Evolutionary conservation across 1,140 invertebrate genomes (phyloP), one percentile per base, ranked within the genome.

Genomic region (Mamestra configurata): DNA sequence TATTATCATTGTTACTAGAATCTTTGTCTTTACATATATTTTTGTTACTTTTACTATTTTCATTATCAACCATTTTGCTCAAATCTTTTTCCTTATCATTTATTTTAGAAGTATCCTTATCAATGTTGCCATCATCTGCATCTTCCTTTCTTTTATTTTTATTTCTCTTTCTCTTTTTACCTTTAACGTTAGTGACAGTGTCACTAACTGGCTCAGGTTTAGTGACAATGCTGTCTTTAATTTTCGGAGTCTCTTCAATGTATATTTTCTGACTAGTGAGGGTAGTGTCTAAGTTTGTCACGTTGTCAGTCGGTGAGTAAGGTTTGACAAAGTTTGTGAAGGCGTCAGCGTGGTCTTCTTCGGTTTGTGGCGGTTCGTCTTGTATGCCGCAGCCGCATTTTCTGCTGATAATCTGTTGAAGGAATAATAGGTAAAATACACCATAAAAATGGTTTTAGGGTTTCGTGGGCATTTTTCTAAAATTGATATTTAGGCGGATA

Each of bases 341-440:
- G 0, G 72, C 31, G 35, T 93, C 92, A 0, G 93, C 93, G 15
- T 91, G 77, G 13, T 82, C 84, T 55, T 94, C 93, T 75, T 94
- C 92, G 0, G 82, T 68, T 43, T 86, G 82, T 0, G 91, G 86
- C 0, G 93, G 92, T 76, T 94, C 93, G 15, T 92, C 82, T 80
- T 94, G 92, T n/a, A 92, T 82, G 6, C 93, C 93, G 57, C 93
- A 94, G 1, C 92, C 92, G 77, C 93, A 94, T 84, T 94, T 94
- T 22, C 92, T 84, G 22, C 86, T 93, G 53, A 94, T 92, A 37
- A 94, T 90, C 93, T 94, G 83, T 77, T 79, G 53, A 70, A 55
- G 57, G 49, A 27, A 4, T 2, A 5, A 31, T 31, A 61, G n/a
- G 8, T 43, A 11, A n/a, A n/a, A n/a, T n/a, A n/a, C n/a, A n/a